Evolutionary conservation across 1,140 invertebrate genomes (phyloP).

Genomic region (Drosophila saltans): DNA sequence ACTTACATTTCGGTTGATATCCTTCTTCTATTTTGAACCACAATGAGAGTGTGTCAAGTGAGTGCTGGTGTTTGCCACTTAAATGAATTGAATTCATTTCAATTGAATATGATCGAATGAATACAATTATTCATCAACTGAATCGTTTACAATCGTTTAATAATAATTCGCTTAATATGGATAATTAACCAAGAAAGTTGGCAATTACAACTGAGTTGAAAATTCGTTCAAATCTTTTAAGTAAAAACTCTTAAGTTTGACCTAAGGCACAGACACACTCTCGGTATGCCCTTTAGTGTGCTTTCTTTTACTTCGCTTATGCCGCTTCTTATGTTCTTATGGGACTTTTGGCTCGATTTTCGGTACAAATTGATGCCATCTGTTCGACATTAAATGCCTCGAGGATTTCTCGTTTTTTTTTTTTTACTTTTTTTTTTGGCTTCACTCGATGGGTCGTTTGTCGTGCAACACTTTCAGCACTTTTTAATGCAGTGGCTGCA

Average conservation of each 20-base stretch:
- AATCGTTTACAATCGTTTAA: too few relatives aligned
- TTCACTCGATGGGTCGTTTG: conserved; percentile 38
- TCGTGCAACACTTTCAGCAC: conserved; percentile 55
- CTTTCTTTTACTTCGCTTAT: neutral
- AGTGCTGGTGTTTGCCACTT: conserved; percentile 54
- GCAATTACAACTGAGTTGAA: too few relatives aligned
- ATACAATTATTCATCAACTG: neutral
- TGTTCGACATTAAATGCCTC: conserved; percentile 70
- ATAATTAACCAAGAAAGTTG: too few relatives aligned
- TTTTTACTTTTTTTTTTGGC: conserved; percentile 15
- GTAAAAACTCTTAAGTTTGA: neutral
- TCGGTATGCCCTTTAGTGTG: neutral
- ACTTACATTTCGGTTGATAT: conserved; percentile 47
- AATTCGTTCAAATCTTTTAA: too few relatives aligned
- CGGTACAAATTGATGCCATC: conserved; percentile 73
- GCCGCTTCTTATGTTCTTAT: neutral
- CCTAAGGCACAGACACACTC: neutral
- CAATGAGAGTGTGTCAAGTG: conserved; percentile 62
- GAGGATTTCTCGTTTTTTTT: neutral
- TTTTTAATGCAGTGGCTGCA: conserved; percentile 77
- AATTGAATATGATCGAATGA: neutral
- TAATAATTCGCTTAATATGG: too few relatives aligned
- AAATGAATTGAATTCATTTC: conserved; percentile 25
- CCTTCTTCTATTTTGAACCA: conserved; percentile 26
- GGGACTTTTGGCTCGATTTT: conserved; percentile 39